Evolutionary conservation across 2,113 vertebrate species (phyloP).

Genomic region (Machaerirhynchus nigripectus): DNA sequence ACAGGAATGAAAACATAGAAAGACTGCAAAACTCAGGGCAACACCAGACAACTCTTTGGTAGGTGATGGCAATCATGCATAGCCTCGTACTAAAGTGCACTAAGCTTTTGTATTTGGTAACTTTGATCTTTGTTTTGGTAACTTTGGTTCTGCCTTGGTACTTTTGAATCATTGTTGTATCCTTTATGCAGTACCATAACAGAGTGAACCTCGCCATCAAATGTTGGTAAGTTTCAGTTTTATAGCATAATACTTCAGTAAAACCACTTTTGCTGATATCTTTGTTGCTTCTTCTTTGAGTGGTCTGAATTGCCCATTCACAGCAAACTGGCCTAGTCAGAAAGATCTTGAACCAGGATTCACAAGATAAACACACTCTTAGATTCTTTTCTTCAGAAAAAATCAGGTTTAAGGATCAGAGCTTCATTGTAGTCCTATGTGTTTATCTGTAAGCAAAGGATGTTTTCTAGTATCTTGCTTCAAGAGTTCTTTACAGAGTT

Average conservation of each 20-base stretch:
- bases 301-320: background rate
- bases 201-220: background rate
- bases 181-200: background rate
- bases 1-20: too few relatives aligned
- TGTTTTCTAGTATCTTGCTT: background rate
- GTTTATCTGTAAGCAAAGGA: background rate
- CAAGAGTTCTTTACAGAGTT: background rate
- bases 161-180: background rate
- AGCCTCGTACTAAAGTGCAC: background rate
- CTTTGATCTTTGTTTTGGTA: background rate
- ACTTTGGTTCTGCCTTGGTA: background rate
- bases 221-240: background rate
- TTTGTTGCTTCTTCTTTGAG: background rate
- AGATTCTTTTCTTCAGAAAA: background rate
- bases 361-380: background rate
- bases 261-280: background rate
- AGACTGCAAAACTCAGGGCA: too few relatives aligned
- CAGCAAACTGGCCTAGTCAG: background rate
- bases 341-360: background rate
- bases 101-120: background rate
- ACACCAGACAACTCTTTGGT: background rate
- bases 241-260: background rate
- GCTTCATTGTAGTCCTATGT: background rate
- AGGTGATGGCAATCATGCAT: background rate
- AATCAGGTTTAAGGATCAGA: rapidly evolving